phyloP scores from a whole-genome alignment of 2,113 vertebrate species.

The Chionomys nivalis region DNA sequence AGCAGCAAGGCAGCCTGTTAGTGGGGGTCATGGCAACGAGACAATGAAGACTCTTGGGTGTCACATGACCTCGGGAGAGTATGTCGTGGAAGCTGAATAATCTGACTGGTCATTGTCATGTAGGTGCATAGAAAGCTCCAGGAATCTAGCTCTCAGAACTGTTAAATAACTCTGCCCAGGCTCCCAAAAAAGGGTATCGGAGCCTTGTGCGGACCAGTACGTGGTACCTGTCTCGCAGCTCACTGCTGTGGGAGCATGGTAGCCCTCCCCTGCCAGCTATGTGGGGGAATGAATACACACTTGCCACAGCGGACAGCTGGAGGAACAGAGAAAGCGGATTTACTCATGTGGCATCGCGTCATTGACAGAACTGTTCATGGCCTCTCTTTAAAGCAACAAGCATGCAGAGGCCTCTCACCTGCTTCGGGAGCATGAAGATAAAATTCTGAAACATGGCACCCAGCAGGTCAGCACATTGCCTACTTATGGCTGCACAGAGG shows the following conservation, averaged over 20 bases:
- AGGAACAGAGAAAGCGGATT: not conserved
- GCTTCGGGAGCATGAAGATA: conserved; percentile 1
- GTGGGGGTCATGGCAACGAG: fast-evolving
- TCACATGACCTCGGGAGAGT: not conserved
- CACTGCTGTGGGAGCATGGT: too few relatives aligned
- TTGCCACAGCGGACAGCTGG: not conserved
- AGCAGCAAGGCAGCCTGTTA: not conserved
- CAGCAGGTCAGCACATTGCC: not conserved
- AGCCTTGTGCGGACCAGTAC: not conserved
- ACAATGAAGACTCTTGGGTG: not conserved
- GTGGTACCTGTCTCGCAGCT: fast-evolving
- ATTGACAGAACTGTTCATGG: not conserved
- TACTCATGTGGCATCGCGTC: not conserved
- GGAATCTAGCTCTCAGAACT: not conserved
- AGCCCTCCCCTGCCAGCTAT: not conserved
- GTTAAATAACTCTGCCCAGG: not conserved
- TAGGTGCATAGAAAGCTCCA: not conserved
- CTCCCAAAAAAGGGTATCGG: not conserved
- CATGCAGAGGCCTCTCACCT: not conserved
- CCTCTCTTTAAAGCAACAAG: conserved; percentile 8
- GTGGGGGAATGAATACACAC: not conserved
- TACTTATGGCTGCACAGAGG: too few relatives aligned
- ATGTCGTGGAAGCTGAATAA: not conserved
- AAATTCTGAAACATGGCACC: not conserved
- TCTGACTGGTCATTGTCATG: not conserved